phyloP scores from a whole-genome alignment of 2,797 vertebrate genomes.

The Chaetophractus vellerosus region DNA sequence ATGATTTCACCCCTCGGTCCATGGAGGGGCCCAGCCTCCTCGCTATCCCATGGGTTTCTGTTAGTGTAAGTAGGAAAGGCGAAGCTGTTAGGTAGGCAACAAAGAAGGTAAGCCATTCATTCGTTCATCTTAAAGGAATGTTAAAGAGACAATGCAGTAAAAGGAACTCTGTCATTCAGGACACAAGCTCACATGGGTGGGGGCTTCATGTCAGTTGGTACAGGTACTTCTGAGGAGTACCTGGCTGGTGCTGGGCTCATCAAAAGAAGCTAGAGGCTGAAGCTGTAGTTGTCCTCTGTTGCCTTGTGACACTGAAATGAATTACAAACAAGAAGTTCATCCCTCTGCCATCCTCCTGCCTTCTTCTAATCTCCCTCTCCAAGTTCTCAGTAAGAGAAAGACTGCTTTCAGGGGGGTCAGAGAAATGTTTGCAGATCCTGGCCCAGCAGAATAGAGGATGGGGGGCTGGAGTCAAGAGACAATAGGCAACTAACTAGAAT shows the following conservation, averaged over 20 bases:
- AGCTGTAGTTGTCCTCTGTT: neutral
- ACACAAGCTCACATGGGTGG: neutral
- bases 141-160: neutral
- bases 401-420: neutral
- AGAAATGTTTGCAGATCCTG: neutral
- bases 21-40: neutral
- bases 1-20: neutral
- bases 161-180: neutral
- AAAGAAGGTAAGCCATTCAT: neutral
- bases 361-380: neutral
- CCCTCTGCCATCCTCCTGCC: neutral
- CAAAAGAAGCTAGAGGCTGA: neutral
- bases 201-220: neutral
- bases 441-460: neutral
- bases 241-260: neutral
- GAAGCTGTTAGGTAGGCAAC: neutral
- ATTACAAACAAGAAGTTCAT: neutral
- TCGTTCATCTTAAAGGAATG: neutral
- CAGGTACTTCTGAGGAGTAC: neutral
- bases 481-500: neutral
- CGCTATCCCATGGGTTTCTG: neutral
- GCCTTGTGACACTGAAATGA: neutral
- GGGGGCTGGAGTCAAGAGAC: neutral
- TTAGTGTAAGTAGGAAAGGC: neutral
- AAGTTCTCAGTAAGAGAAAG: neutral